Conservation (phyloP, 1,140 invertebrate species). For the Drosophila jambulina region DNA sequence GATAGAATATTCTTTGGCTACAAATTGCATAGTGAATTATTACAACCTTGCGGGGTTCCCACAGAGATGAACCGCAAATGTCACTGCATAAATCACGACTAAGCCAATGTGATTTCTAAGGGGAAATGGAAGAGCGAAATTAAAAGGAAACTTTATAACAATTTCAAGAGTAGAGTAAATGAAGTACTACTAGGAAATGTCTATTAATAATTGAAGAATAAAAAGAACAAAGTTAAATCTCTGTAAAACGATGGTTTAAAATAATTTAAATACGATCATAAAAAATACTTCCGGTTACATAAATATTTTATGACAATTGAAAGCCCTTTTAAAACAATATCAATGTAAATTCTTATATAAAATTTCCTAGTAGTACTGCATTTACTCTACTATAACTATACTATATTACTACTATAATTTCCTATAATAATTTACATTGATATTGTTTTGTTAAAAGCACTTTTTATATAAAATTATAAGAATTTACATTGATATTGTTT, state of each 20-base stretch:
- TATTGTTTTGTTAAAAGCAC: too few species aligned
- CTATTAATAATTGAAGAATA: not conserved
- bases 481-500: too few species aligned
- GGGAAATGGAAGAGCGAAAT: not conserved
- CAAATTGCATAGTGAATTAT: conserved; percentile 80
- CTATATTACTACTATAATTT: too few species aligned
- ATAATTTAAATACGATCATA: not conserved
- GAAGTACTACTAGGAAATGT: too few species aligned
- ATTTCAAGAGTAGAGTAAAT: too few species aligned
- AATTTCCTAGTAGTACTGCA: too few species aligned
- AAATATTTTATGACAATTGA: not conserved
- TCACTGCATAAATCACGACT: conserved; percentile 39
- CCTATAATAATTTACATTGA: too few species aligned
- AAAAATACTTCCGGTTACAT: not conserved
- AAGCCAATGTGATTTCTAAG: conserved; percentile 32
- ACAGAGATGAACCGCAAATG: conserved; percentile 49
- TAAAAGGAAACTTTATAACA: conserved; percentile 1
- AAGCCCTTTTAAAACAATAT: not conserved
- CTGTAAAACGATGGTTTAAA: not conserved
- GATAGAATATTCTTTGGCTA: conserved; percentile 56
- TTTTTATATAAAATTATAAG: too few species aligned
- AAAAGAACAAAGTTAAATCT: too few species aligned
- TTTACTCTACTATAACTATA: too few species aligned
- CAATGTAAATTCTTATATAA: too few species aligned
- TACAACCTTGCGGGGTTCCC: conserved; percentile 59